Conservation (phyloP, 2,888 invertebrate species). For the Clostera curtula region DNA sequence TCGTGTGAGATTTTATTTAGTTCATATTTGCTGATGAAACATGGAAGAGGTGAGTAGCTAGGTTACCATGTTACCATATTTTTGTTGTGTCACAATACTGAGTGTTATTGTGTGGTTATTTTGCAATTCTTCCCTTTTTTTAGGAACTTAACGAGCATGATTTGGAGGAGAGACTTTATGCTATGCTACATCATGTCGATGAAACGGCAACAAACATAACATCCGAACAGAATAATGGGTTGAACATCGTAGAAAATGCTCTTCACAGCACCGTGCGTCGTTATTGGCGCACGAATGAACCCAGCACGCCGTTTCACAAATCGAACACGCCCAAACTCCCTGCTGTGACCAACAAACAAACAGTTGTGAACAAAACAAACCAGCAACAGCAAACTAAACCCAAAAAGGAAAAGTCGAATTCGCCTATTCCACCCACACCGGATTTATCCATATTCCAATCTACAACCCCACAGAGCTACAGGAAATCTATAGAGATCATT, state of each 20-base stretch:
- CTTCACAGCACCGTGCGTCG: constrained; percentile 50
- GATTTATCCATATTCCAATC: constrained; percentile 50
- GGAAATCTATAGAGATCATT: constrained; percentile 49
- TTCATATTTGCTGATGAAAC: constrained; percentile 54
- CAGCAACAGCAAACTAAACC: constrained; percentile 30
- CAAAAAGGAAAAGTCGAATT: constrained; percentile 38
- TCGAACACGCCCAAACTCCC: constrained; percentile 33
- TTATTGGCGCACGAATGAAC: constrained; percentile 53
- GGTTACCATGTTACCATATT: constrained; percentile 40
- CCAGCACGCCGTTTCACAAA: constrained; percentile 38
- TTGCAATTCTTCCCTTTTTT: constrained; percentile 37
- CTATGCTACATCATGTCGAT: constrained; percentile 65
- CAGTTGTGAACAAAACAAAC: constrained; percentile 18
- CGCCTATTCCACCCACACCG: constrained; percentile 20
- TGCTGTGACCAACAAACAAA: constrained; percentile 15
- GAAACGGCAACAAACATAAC: constrained; percentile 44
- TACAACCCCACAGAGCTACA: constrained; percentile 39
- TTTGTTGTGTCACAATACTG: constrained; percentile 52
- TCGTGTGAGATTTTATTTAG: constrained; percentile 51
- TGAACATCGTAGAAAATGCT: constrained; percentile 32
- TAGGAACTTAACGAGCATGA: constrained; percentile 70
- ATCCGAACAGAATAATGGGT: constrained; percentile 29
- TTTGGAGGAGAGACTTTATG: constrained; percentile 63
- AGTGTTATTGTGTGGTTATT: constrained; percentile 30
- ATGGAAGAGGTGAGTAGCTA: constrained; percentile 66